Evolutionary conservation across 1,140 invertebrate genomes (phyloP), one percentile per base, ranked within the genome.

Genomic region (Musca vetustissima): DNA sequence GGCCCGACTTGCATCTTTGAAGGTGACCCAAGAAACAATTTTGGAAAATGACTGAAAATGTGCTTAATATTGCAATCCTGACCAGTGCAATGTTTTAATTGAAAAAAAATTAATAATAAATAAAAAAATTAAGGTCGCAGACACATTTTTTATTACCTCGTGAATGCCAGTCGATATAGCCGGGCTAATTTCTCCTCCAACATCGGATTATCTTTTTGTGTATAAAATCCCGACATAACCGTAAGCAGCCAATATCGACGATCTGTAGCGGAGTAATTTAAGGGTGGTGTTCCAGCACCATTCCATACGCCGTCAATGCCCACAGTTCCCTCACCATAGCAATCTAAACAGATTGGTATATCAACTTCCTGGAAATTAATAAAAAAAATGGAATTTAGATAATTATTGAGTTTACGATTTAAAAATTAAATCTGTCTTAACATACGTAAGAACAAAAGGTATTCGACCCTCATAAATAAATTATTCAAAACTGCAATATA

Each of bases 191-290:
- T 86, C 57, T 88, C 82, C 75, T 88, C 87, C 1, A 90, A 79
- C 69, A 72, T 83, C 73, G 71, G 86, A 83, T 74, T 78, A 72
- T 77, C 83, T 65, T 74, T 80, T 64, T 72, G 74, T 9, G 49
- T 83, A 79, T 69, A 86, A 76, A 32, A 87, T 77, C 73, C 87
- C 77, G 78, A 80, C 50, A 93, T 85, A 28, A 93, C 90, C 3
- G 92, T 94, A 1, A 93, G 76, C 36, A 94, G 78, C 92, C 92
- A 94, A 80, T 92, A 94, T 24, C 91, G 85, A 55, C 86, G 80
- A 75, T 89, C 87, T 11, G 84, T 78, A 28, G 80, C 69, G 22
- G 73, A 79, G 28, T 79, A 82, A 68, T 84, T 80, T 14, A 83
- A 53, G 1, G 79, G 76, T 0, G 76, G 74, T 69, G 74, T 72